Evolutionary conservation across 2,888 invertebrate genomes (phyloP).

Genomic region (Flexamia atlantica): DNA sequence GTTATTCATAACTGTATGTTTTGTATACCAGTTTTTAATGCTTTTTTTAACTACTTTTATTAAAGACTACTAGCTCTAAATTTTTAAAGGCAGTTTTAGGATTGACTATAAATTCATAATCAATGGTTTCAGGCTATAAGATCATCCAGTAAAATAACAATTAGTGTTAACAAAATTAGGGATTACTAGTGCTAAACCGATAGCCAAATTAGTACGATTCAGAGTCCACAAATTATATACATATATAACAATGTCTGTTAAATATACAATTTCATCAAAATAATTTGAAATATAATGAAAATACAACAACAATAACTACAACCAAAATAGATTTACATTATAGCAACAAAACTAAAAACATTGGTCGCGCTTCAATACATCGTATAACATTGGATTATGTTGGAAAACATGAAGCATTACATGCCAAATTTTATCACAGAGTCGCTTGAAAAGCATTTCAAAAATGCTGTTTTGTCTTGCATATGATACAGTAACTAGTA

Average conservation of each 20-base stretch:
- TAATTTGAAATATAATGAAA: constrained; percentile 32
- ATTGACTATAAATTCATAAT: not conserved
- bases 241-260: constrained; percentile 29
- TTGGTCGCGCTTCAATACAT: constrained; percentile 27
- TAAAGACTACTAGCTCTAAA: no score
- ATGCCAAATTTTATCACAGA: constrained; percentile 59
- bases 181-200: constrained; percentile 7
- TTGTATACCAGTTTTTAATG: no score
- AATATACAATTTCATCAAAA: constrained; percentile 19
- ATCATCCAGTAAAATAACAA: not conserved
- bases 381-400: not conserved
- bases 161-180: not conserved
- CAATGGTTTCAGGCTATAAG: not conserved
- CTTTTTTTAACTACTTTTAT: no score
- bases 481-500: no score
- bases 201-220: not conserved
- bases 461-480: constrained; percentile 20
- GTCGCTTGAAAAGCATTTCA: constrained; percentile 54
- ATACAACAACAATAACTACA: constrained; percentile 30
- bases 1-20: no score
- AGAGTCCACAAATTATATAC: constrained; percentile 1
- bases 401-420: constrained; percentile 41
- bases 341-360: constrained; percentile 44
- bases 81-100: not conserved
- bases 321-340: constrained; percentile 39